Percentiles rank a stretch among this genome's conserved stretches.
These are phyloP conservation scores for Boleophthalmus pectinirostris DNA, from an alignment of 2,113 vertebrate species.

Conservation along the genomic window DNA sequence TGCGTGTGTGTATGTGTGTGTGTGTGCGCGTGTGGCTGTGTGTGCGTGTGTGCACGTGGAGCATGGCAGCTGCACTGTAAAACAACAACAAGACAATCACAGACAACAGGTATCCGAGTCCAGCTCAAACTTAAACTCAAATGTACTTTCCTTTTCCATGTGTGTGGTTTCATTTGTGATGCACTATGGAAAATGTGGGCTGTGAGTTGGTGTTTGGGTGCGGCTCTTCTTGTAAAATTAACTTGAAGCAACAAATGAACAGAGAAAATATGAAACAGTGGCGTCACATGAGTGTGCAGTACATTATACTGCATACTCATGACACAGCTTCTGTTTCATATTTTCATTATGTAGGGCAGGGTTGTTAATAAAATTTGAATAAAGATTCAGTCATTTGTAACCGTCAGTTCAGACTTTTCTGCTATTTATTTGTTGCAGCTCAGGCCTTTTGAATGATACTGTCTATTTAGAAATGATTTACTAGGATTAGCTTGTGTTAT, in stretches of 20 bases:
- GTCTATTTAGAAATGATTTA: too few relatives aligned
- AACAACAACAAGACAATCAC: slow-evolving; percentile 21
- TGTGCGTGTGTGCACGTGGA: slow-evolving; percentile 12
- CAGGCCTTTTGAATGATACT: too few relatives aligned
- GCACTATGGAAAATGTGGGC: slow-evolving; percentile 8
- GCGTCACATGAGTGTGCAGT: background rate
- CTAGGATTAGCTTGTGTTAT: too few relatives aligned
- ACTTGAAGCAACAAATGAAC: background rate
- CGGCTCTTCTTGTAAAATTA: slow-evolving; percentile 18
- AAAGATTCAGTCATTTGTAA: too few relatives aligned
- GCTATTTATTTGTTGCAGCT: too few relatives aligned
- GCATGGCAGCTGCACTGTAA: background rate
- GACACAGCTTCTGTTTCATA: too few relatives aligned
- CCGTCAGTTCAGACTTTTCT: too few relatives aligned
- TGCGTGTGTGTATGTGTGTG: too few relatives aligned
- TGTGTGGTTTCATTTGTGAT: background rate
- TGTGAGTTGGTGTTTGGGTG: slow-evolving; percentile 2
- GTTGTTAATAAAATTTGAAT: too few relatives aligned
- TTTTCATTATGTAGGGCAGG: too few relatives aligned
- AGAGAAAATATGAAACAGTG: background rate
- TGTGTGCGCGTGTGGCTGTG: too few relatives aligned
- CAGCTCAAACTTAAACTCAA: background rate
- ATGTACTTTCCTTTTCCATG: slow-evolving; percentile 5
- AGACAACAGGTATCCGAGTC: background rate
- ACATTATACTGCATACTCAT: too few relatives aligned